A percentile compares a stretch with the other conserved stretches of the same genome.
Evolutionary conservation across 2,888 invertebrate species (phyloP).

Genomic region (Tipula helvola): DNA sequence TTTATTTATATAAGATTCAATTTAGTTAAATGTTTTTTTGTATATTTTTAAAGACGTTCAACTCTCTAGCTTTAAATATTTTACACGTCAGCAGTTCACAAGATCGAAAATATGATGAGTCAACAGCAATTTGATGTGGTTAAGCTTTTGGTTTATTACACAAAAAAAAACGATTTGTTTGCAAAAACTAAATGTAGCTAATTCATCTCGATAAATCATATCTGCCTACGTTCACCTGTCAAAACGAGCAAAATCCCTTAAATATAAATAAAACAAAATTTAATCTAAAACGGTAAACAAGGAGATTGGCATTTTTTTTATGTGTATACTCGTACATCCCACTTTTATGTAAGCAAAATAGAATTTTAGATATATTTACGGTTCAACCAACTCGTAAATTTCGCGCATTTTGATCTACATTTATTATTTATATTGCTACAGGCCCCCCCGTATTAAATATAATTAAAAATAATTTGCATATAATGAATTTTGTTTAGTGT

Average conservation of each 20-base stretch:
- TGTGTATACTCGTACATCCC: neutral
- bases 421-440: too few relatives aligned
- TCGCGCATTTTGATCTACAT: too few relatives aligned
- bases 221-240: neutral
- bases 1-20: neutral
- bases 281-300: neutral
- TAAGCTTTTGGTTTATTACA: neutral
- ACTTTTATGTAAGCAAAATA: neutral
- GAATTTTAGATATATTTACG: neutral
- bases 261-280: neutral
- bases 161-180: neutral
- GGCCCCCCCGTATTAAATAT: too few relatives aligned
- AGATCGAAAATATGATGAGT: neutral
- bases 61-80: neutral
- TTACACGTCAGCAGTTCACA: neutral
- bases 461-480: too few relatives aligned
- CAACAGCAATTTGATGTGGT: neutral
- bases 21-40: neutral
- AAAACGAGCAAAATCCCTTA: neutral
- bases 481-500: too few relatives aligned
- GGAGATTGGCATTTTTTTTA: neutral
- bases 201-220: neutral
- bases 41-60: neutral
- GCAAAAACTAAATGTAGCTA: neutral
- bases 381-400: neutral